Evolutionary conservation across 2,797 vertebrate genomes (phyloP), one percentile per base, ranked within the genome.

Genomic region (Poecilia wingei): DNA sequence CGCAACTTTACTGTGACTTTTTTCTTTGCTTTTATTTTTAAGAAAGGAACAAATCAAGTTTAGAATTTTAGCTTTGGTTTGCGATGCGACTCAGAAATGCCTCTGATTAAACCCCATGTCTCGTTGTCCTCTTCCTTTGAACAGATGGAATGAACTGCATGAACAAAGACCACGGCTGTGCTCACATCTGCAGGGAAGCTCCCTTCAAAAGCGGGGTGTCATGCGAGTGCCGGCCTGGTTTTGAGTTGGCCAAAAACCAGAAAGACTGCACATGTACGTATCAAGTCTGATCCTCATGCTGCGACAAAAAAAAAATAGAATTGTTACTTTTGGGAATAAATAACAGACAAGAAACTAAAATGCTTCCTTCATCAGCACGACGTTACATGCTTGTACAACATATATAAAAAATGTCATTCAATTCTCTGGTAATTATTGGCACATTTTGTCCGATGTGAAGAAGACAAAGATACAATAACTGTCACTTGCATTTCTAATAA

Each of bases 91-190:
- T 43, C 66, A 69, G 41, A 47, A 31, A 13, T 43, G 28, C 76
- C 2, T 6, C 22, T 66, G 5, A 70, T 51, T 22, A 31, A 53
- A 46, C 0, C 41, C 5, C 8, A 0, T 70, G 41, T 76, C 31
- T 87, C 74, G 87, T 81, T 94, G 22, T 92, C 81, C 92, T 45
- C 83, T 28, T 84, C 45, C 55, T 16, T 43, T 81, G 3, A 74
- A 39, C 92, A 96, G 95, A 96, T 75, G 95, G 96, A 81, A 96
- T 96, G 95, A 96, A 96, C 96, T 99, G 98, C 93, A 99, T 99
- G 98, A 99, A 99, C 95, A 99, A 99, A 95, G 96, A 98, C 80
- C 98, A 99, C 4, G 97, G 97, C 91, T 99, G 98, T 75, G 98
- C 97, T 87, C 98, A 99, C 93, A 99, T 99, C 96, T 99, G 98